A percentile compares a stretch with the other conserved stretches of the same genome.
Conservation (phyloP, 37 sponge, comb jelly and placozoan species). For the Theonella swinhoei region DNA sequence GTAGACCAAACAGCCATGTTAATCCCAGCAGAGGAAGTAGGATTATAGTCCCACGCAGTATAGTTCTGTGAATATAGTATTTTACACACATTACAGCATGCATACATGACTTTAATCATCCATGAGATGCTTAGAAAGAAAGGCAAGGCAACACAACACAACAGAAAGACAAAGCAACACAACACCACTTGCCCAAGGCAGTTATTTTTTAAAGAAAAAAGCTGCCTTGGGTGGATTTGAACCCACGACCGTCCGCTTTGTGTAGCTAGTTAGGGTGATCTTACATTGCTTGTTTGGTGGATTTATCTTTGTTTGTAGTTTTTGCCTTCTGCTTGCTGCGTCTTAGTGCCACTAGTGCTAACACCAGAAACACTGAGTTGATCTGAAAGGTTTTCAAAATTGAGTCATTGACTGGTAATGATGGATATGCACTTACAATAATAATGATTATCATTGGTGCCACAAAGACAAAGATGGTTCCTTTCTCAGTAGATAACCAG, state of each 20-base stretch:
- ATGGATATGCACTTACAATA: not conserved
- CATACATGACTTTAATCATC: no score
- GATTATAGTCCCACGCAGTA: slow-evolving; percentile 21
- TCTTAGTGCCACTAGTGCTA: not conserved
- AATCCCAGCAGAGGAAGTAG: slow-evolving; percentile 64
- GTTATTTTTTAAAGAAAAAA: no score
- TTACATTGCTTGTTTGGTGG: not conserved
- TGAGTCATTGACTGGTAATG: no score
- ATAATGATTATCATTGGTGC: not conserved
- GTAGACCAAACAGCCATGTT: slow-evolving; percentile 70
- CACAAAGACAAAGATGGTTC: not conserved
- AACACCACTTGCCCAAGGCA: no score
- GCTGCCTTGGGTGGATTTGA: no score
- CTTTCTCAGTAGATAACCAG: not conserved
- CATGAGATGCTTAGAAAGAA: no score
- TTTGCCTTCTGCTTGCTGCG: not conserved
- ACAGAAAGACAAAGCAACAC: no score
- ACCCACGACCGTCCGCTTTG: no score
- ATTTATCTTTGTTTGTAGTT: not conserved
- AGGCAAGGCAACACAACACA: no score
- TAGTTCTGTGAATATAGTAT: slow-evolving; percentile 12
- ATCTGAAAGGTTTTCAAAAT: not conserved
- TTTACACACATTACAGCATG: no score
- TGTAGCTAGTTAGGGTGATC: no score
- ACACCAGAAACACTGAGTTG: not conserved